Conservation (phyloP, 2,888 invertebrate species). For the Arctia plantaginis region DNA sequence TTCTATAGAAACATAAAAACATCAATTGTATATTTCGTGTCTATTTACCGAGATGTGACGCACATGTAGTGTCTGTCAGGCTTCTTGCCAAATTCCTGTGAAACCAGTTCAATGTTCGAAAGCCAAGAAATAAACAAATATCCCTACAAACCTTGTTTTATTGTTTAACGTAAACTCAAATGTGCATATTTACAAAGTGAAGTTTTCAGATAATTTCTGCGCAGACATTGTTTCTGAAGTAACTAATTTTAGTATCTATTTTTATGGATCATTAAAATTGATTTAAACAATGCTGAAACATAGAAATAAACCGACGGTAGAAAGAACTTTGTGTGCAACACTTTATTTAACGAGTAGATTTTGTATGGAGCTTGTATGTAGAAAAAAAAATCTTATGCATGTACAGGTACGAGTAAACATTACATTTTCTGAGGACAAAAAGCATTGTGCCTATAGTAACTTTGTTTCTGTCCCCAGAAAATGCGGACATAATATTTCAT, state of each 20-base stretch:
- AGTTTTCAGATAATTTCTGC: conserved; percentile 19
- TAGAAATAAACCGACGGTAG: neutral
- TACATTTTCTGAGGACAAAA: too few species aligned
- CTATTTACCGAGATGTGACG: conserved; percentile 2
- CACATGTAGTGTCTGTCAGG: conserved; percentile 16
- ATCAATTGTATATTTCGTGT: conserved; percentile 1
- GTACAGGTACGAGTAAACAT: neutral
- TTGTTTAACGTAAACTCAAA: neutral
- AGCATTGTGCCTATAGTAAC: too few species aligned
- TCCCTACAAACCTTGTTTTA: neutral
- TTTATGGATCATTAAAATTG: conserved; percentile 49
- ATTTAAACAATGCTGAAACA: conserved; percentile 40
- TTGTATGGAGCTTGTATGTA: neutral
- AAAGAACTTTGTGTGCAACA: neutral
- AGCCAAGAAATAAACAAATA: conserved; percentile 1
- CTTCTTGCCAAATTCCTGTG: conserved; percentile 6
- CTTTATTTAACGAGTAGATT: neutral
- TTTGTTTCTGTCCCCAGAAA: too few species aligned
- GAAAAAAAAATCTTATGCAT: neutral
- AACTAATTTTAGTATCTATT: conserved; percentile 39
- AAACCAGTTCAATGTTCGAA: neutral
- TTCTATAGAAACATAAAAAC: neutral
- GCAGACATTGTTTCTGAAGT: conserved; percentile 30
- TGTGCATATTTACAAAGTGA: neutral
- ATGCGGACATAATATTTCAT: too few species aligned